Base-by-base conservation (phyloP, 1,140 invertebrate genomes). In the Zaprionus gabonicus region DNA sequence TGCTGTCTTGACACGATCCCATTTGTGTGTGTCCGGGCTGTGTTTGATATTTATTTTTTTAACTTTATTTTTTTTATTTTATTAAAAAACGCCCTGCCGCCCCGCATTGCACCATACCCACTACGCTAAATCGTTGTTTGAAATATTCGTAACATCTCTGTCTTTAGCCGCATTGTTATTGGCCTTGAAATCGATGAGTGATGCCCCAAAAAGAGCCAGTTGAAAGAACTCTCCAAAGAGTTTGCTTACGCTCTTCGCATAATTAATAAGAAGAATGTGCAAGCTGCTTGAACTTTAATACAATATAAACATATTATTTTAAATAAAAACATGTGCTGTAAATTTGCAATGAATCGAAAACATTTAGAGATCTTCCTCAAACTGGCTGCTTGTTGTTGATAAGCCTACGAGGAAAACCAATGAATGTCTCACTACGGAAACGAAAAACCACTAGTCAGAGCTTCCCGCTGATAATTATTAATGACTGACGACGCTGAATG, bases 151-250 rank as follows among this genome's bases (percentile, higher is more conserved):
- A 4, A 38, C 36, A 10, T 10, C 1, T 38, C 3, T 15, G 1
- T 7, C n/a, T 20, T 20, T 7, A 46, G n/a, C n/a, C n/a, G n/a
- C 41, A 3, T 46, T 44, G 6, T 17, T 44, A 6, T 17, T 46
- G 41, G 41, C 41, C 41, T 46, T 46, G 41, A 46, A 41, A 46
- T 17, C 41, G 41, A 46, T 46, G n/a, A 17, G n/a, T 17, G n/a
- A 4, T 17, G 6, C n/a, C 7, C 41, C 7, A 46, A 46, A 46
- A 57, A 44, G 27, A 44, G 27, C 5, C 65, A 59, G 68, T 58
- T 76, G 59, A 71, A 76, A 65, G 60, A 76, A 64, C 58, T 74
- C 15, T 10, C 23, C 27, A 4, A 28, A 34, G 15, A 58, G 15
- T 15, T 27, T 23, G 15, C 28, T 51, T 51, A 63, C 57, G 34